These are phyloP conservation scores for Symphodus melops DNA, from an alignment of 2,113 vertebrate species.

Conservation along the genomic window DNA sequence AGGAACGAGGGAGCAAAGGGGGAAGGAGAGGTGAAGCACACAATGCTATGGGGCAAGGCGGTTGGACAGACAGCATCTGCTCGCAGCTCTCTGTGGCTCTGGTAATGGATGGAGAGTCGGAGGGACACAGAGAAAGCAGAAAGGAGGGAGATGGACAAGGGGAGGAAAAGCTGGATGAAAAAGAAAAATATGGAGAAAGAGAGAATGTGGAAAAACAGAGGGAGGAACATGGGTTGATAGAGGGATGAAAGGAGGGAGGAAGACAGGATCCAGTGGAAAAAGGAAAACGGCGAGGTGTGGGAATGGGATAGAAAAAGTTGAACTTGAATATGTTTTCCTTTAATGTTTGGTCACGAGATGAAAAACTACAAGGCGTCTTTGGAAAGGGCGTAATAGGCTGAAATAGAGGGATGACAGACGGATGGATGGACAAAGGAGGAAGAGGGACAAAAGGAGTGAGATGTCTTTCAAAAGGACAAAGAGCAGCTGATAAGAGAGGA, in stretches of 20 bases:
- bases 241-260: neutral
- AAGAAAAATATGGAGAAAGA: conserved; percentile 3
- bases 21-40: conserved; percentile 83
- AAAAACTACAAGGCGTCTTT: neutral
- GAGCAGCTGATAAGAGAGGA: conserved; percentile 96
- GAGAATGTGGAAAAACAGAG: neutral
- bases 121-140: conserved; percentile 49
- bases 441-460: conserved; percentile 88
- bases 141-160: conserved; percentile 28
- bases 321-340: conserved; percentile 18
- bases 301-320: neutral
- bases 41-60: conserved; percentile 80
- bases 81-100: conserved; percentile 73
- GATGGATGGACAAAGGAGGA: conserved; percentile 86
- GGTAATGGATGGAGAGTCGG: conserved; percentile 73
- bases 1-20: conserved; percentile 73
- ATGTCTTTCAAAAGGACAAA: conserved; percentile 87
- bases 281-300: neutral
- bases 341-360: neutral
- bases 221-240: neutral
- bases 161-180: conserved; percentile 23
- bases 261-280: too few relatives aligned
- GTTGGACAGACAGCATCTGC: conserved; percentile 83
- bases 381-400: conserved; percentile 83
- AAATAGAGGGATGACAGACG: conserved; percentile 85